Conservation (phyloP, 1,140 invertebrate genomes). For the Solen grandis region DNA sequence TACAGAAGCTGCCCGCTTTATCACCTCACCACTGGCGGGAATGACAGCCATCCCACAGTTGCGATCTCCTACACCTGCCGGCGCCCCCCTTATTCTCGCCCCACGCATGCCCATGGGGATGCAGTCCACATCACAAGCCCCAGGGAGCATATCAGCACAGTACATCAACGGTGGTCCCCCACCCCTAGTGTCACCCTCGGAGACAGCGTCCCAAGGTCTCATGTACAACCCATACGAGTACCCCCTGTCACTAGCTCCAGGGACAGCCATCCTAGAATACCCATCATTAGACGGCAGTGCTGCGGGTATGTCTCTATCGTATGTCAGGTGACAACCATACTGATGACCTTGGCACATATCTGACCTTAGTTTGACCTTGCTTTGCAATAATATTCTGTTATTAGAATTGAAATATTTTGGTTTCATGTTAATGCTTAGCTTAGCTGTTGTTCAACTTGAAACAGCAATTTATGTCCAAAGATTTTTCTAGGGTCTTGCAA, state of each 20-base stretch:
- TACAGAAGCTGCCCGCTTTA: constrained; percentile 71
- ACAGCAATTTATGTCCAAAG: no score
- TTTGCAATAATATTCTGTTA: constrained; percentile 18
- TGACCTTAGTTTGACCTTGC: not conserved
- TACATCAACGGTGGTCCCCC: constrained; percentile 74
- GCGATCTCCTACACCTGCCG: constrained; percentile 68
- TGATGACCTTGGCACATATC: constrained; percentile 1
- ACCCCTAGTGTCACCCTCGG: constrained; percentile 72
- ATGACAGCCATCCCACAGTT: constrained; percentile 61
- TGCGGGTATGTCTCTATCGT: constrained; percentile 75
- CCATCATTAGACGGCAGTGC: constrained; percentile 69
- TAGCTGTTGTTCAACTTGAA: no score
- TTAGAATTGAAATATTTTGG: constrained; percentile 18
- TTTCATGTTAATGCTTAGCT: no score
- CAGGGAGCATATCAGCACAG: constrained; percentile 54
- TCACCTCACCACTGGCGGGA: constrained; percentile 65
- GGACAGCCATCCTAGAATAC: constrained; percentile 74
- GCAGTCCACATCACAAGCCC: constrained; percentile 5
- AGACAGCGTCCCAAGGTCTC: constrained; percentile 63
- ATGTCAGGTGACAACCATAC: constrained; percentile 52
- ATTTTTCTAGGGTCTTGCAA: no score
- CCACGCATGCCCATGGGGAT: constrained; percentile 67
- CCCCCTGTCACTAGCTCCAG: constrained; percentile 64
- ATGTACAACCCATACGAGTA: constrained; percentile 74
- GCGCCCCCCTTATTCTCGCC: constrained; percentile 72